Conservation (phyloP, 2,113 vertebrate species). For the Marmota flaviventris region DNA sequence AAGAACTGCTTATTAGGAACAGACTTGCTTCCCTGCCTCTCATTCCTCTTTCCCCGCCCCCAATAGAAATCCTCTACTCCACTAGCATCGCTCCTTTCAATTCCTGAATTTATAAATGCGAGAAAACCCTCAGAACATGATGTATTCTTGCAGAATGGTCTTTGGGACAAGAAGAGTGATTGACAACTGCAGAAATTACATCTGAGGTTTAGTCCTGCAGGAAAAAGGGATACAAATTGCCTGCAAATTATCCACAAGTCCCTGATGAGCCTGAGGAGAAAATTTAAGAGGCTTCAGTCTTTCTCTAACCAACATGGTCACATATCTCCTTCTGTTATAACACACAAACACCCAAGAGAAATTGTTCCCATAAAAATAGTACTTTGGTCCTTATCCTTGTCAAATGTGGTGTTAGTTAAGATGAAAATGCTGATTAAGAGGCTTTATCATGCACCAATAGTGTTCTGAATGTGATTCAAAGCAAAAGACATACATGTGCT, state of each 20-base stretch:
- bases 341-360: constrained; percentile 52
- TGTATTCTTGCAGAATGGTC: constrained; percentile 69
- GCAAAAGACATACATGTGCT: not conserved
- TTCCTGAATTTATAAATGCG: constrained; percentile 74
- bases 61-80: constrained; percentile 31
- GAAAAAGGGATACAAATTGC: constrained; percentile 79
- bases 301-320: constrained; percentile 51
- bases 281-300: constrained; percentile 70
- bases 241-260: constrained; percentile 78
- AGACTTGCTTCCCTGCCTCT: constrained; percentile 48
- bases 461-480: not conserved
- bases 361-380: constrained; percentile 24
- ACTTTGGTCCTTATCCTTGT: constrained; percentile 44
- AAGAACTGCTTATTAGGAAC: constrained; percentile 62
- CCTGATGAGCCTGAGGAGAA: constrained; percentile 74
- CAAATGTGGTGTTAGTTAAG: constrained; percentile 9
- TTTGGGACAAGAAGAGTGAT: constrained; percentile 78
- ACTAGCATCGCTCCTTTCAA: constrained; percentile 39
- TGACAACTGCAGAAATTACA: constrained; percentile 82
- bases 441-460: not conserved
- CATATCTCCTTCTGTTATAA: not conserved
- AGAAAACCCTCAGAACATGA: constrained; percentile 60
- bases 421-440: constrained; percentile 22
- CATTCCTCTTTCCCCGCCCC: not conserved
- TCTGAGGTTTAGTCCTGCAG: constrained; percentile 77